Evolutionary conservation across 1,140 invertebrate genomes (phyloP), one percentile per base, ranked within the genome.

Genomic region (Diorhabda carinulata): DNA sequence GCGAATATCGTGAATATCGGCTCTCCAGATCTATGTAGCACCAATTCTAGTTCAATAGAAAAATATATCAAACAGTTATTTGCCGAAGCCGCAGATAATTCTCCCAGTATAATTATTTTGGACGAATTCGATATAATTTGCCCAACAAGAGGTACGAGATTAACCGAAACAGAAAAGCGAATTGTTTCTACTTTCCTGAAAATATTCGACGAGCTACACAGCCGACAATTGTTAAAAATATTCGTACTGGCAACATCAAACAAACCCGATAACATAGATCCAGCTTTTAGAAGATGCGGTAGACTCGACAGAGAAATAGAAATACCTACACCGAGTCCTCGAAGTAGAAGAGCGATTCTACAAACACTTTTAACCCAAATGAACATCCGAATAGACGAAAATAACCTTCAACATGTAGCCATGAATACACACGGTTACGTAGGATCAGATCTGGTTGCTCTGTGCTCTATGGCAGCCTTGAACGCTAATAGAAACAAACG

Each of bases 221-320:
- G 76, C 44, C 74, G 61, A 8, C 79, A 82, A 45, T 79, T 84
- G 47, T 80, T 76, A 25, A 81, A 81, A 64, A 84, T 92, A n/a
- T 87, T 93, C 64, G 75, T 95, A 60, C 75, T 95, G 42, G 90
- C 88, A 2, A 93, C 92, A 2, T 92, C 89, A 3, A 87, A 88
- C 69, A 89, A 89, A 79, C 82, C 88, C 4, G 90, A 94, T 68
- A 75, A 80, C 5, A 81, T 97, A 42, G 91, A 96, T 81, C 82
- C 85, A 40, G 85, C 87, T 72, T 82, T 96, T 58, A 82, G 93
- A 73, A 84, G 92, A 76, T 89, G 89, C 67, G 92, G 93, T 9
- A 87, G 91, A 72, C 85, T 97, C 57, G 93, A 94, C 74, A 86
- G 87, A 74, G 95, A 98, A 82, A 88, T 98, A 59, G 93, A 97